Evolutionary conservation across 2,888 invertebrate genomes (phyloP).

Genomic region (Apamea anceps): DNA sequence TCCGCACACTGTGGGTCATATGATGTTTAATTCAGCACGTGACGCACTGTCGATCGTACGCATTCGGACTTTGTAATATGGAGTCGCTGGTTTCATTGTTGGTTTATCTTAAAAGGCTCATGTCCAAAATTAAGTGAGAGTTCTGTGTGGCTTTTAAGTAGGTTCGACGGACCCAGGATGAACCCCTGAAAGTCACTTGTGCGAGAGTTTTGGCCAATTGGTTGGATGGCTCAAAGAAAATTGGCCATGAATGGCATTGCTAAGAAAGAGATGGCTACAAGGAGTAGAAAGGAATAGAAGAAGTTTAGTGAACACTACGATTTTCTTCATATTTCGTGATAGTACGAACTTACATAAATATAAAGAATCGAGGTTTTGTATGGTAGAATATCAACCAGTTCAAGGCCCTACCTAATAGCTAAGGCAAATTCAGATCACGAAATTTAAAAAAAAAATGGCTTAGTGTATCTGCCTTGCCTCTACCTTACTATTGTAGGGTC

Average conservation of each 20-base stretch:
- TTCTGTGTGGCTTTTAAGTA: neutral
- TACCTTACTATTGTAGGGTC: too few species aligned
- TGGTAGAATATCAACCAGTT: neutral
- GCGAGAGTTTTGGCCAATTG: neutral
- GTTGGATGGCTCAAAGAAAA: neutral
- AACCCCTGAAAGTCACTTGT: too few species aligned
- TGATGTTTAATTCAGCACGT: conserved; percentile 70
- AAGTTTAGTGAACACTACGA: neutral
- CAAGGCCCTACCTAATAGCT: neutral
- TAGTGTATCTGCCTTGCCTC: neutral
- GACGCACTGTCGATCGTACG: conserved; percentile 48
- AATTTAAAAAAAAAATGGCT: neutral
- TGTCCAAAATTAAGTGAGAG: conserved; percentile 32
- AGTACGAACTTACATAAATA: neutral
- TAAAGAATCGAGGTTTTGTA: neutral
- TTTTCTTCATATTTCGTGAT: neutral
- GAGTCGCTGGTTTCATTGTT: conserved; percentile 19
- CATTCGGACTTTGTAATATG: conserved; percentile 40
- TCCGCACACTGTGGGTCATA: conserved; percentile 64
- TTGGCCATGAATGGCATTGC: neutral
- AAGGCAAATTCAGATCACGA: neutral
- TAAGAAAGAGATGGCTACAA: neutral
- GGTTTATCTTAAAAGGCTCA: conserved; percentile 39
- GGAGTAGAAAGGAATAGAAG: neutral
- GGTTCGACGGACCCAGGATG: neutral